Evolutionary conservation across 2,113 vertebrate species (phyloP).

Genomic region (Grammomys dolichurus): DNA sequence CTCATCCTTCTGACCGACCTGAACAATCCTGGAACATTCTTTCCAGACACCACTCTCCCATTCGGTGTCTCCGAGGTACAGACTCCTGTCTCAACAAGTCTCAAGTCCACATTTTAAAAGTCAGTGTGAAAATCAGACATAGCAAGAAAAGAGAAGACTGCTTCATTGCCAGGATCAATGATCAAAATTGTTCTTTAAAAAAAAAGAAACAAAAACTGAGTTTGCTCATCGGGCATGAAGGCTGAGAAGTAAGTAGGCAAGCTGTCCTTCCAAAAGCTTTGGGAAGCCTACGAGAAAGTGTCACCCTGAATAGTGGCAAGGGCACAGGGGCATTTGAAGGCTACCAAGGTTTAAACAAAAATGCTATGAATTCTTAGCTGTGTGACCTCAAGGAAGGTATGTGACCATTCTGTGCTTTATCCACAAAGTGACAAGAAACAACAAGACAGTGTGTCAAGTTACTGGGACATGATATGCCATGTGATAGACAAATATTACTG

Average conservation of each 20-base stretch:
- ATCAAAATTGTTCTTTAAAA: conserved; percentile 76
- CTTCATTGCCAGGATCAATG: conserved; percentile 66
- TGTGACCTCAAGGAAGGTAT: neutral
- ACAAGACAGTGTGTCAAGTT: neutral
- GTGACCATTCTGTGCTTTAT: neutral
- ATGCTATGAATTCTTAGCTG: neutral
- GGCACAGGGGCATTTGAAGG: fast-evolving
- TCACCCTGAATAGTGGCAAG: neutral
- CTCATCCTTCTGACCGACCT: conserved; percentile 76
- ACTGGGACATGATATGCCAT: neutral
- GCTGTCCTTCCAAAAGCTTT: conserved; percentile 73
- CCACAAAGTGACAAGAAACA: neutral
- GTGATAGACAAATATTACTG: neutral
- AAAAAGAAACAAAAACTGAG: conserved; percentile 57
- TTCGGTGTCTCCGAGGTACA: conserved; percentile 76
- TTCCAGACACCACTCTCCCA: conserved; percentile 78
- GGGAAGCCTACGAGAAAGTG: conserved; percentile 17
- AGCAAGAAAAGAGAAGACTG: conserved; percentile 77
- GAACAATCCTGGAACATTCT: conserved; percentile 75
- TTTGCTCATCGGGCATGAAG: conserved; percentile 76
- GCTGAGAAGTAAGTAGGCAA: conserved; percentile 76
- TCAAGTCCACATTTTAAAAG: conserved; percentile 81
- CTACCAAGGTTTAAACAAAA: conserved; percentile 1
- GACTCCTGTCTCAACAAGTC: conserved; percentile 78
- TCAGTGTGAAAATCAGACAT: conserved; percentile 79